phyloP scores from a whole-genome alignment of 1,140 invertebrate genomes.

The Caenorhabditis inopinata region DNA sequence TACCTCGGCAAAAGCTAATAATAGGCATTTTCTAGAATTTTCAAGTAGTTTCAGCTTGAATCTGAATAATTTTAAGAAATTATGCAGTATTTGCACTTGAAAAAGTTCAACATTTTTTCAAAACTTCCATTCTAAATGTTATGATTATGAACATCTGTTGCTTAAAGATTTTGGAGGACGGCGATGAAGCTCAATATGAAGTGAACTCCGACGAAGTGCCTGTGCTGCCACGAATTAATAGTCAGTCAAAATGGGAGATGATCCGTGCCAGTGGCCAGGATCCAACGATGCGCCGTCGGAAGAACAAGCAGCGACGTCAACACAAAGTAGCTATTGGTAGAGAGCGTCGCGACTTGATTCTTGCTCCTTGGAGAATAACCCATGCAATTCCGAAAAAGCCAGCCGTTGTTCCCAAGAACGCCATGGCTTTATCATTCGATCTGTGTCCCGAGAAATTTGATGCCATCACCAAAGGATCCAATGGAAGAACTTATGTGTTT shows the following conservation, averaged over 20 bases:
- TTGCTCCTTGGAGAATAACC: conserved; percentile 41
- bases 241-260: conserved; percentile 8
- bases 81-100: too few relatives aligned
- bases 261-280: neutral
- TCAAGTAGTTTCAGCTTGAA: too few relatives aligned
- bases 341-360: conserved; percentile 22
- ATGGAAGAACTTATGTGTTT: conserved; percentile 48
- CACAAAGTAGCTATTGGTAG: neutral
- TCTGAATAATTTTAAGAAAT: too few relatives aligned
- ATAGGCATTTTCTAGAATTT: too few relatives aligned
- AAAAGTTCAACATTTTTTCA: too few relatives aligned
- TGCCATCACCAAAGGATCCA: conserved; percentile 46
- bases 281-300: neutral
- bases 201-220: neutral
- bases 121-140: too few relatives aligned
- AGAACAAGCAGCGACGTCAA: neutral
- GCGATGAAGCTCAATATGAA: neutral
- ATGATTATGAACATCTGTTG: neutral
- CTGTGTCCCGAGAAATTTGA: conserved; percentile 45
- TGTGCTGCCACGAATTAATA: neutral
- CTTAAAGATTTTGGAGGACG: neutral
- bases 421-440: conserved; percentile 37
- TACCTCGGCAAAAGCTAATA: too few relatives aligned
- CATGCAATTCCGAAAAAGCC: neutral
- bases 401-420: neutral